These are phyloP conservation scores for Zygothrica quintamaculata DNA, from an alignment of 2,888 invertebrate species.

Conservation along the genomic window DNA sequence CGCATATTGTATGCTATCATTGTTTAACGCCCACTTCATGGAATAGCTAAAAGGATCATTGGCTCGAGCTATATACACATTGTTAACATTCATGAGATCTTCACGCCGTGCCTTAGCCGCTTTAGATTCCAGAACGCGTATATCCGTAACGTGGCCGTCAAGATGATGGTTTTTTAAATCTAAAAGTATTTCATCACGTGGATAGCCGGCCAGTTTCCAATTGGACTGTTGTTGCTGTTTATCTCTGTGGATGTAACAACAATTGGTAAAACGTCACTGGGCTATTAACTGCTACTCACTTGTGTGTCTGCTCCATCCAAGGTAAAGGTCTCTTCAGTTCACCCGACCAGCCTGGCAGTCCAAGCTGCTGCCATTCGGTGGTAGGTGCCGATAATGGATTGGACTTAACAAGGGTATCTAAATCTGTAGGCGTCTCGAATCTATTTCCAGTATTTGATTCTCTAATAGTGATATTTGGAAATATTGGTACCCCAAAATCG, in stretches of 20 bases:
- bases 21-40: slow-evolving; percentile 81
- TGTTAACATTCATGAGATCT: slow-evolving; percentile 59
- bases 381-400: slow-evolving; percentile 22
- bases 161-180: slow-evolving; percentile 52
- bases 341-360: slow-evolving; percentile 83
- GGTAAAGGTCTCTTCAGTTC: slow-evolving; percentile 47
- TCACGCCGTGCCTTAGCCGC: slow-evolving; percentile 27
- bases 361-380: slow-evolving; percentile 75
- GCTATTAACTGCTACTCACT: slow-evolving; percentile 40
- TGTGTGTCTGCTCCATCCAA: slow-evolving; percentile 56
- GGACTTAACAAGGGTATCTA: slow-evolving; percentile 42
- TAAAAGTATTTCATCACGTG: slow-evolving; percentile 48
- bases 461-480: slow-evolving; percentile 76
- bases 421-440: slow-evolving; percentile 5
- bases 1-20: slow-evolving; percentile 28
- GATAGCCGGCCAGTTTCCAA: slow-evolving; percentile 36
- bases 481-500: slow-evolving; percentile 80
- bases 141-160: slow-evolving; percentile 61
- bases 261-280: not conserved
- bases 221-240: not conserved
- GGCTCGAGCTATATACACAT: slow-evolving; percentile 82
- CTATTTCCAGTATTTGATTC: not conserved
- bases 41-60: slow-evolving; percentile 84
- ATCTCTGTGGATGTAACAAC: slow-evolving; percentile 29
- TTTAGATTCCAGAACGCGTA: slow-evolving; percentile 48